Conservation (phyloP, 1,140 invertebrate genomes). For the Drosophila cardini region DNA sequence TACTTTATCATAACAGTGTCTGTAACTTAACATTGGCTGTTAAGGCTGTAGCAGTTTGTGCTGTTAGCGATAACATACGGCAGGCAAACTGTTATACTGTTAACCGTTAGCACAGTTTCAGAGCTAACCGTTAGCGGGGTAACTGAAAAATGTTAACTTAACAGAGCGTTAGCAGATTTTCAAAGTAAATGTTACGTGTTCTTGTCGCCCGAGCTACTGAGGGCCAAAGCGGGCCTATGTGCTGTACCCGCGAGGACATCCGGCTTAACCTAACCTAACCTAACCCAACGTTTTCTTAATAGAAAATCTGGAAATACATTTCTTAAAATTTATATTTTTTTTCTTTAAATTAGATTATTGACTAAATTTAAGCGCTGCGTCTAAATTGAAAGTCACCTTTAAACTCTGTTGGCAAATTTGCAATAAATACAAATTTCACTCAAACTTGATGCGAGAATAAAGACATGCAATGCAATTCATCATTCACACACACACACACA, state of each 20-base stretch:
- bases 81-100: slow-evolving; percentile 35
- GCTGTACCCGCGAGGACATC: too few species aligned
- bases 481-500: slow-evolving; percentile 58
- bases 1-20: not conserved
- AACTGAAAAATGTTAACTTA: slow-evolving; percentile 24
- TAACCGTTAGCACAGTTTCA: slow-evolving; percentile 74
- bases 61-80: slow-evolving; percentile 17
- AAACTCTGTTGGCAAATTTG: slow-evolving; percentile 51
- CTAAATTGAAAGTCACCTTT: slow-evolving; percentile 65
- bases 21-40: slow-evolving; percentile 19
- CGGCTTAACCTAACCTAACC: too few species aligned
- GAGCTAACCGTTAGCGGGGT: slow-evolving; percentile 37
- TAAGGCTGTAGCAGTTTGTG: slow-evolving; percentile 1
- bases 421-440: slow-evolving; percentile 71
- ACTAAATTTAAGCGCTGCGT: not conserved
- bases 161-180: slow-evolving; percentile 12
- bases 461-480: slow-evolving; percentile 76
- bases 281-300: too few species aligned
- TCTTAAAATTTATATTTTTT: too few species aligned
- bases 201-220: too few species aligned
- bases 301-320: too few species aligned
- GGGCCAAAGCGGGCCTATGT: too few species aligned
- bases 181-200: not conserved
- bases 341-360: slow-evolving; percentile 10
- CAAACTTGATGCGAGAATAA: slow-evolving; percentile 49